Evolutionary conservation across 2,888 invertebrate genomes (phyloP).

Genomic region (Coenonympha glycerion): DNA sequence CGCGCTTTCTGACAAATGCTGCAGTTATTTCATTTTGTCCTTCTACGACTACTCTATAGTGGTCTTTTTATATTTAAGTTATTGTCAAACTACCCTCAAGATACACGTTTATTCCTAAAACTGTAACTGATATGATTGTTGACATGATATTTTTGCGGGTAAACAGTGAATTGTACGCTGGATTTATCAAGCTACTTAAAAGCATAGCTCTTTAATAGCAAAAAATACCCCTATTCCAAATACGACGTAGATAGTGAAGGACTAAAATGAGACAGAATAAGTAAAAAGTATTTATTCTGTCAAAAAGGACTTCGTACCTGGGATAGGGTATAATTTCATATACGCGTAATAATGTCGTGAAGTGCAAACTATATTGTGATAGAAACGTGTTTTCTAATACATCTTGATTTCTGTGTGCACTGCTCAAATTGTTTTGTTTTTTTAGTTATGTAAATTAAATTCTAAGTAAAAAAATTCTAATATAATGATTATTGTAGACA

Average conservation of each 20-base stretch:
- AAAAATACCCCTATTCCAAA: no score
- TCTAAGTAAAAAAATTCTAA: conserved; percentile 32
- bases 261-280: no score
- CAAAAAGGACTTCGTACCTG: no score
- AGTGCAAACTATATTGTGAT: conserved; percentile 8
- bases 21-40: conserved; percentile 13
- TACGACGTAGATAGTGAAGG: no score
- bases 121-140: no score
- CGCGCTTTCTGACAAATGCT: conserved; percentile 20
- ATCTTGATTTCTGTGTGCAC: conserved; percentile 24
- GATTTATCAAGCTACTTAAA: no score
- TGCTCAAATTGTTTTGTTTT: conserved; percentile 30
- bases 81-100: conserved; percentile 17
- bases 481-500: no score
- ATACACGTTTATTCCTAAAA: conserved; percentile 9
- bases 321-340: no score
- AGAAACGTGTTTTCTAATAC: conserved; percentile 7
- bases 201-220: no score
- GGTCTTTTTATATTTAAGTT: conserved; percentile 12
- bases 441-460: conserved; percentile 15
- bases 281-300: no score
- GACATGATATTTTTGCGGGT: no score
- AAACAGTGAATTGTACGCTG: no score
- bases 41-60: conserved; percentile 11
- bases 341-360: not conserved